Evolutionary conservation across 2,797 vertebrate species (phyloP).

Genomic region (Cephalopachus bancanus): DNA sequence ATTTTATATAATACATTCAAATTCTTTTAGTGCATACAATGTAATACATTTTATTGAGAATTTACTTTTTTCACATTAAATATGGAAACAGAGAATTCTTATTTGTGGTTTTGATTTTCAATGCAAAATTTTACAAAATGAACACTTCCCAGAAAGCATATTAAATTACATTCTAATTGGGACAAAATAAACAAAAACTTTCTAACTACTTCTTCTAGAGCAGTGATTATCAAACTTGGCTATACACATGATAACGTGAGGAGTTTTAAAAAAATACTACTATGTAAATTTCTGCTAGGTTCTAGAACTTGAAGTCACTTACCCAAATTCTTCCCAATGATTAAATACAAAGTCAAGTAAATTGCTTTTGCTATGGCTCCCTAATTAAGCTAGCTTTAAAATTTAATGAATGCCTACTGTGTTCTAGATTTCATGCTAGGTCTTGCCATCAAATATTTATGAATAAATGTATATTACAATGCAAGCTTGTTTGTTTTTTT

Average conservation of each 20-base stretch:
- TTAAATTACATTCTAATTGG: background rate
- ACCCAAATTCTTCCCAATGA: too few relatives aligned
- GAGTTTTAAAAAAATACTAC: background rate
- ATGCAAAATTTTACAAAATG: background rate
- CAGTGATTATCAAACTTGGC: background rate
- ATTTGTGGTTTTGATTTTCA: background rate
- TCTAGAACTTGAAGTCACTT: background rate
- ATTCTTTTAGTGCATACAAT: too few relatives aligned
- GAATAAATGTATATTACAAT: background rate
- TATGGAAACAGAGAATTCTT: background rate
- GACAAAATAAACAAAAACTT: background rate
- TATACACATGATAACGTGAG: background rate
- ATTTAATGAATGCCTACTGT: too few relatives aligned
- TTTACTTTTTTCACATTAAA: background rate
- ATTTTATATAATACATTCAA: background rate
- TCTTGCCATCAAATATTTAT: background rate
- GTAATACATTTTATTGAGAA: background rate
- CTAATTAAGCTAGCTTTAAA: too few relatives aligned
- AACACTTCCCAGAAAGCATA: background rate
- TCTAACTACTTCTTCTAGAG: background rate
- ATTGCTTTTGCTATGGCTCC: too few relatives aligned
- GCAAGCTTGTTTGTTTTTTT: background rate
- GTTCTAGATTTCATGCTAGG: background rate
- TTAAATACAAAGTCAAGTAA: too few relatives aligned
- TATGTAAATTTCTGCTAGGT: background rate